Conservation (phyloP, 2,797 vertebrate genomes). For the Pampus argenteus region DNA sequence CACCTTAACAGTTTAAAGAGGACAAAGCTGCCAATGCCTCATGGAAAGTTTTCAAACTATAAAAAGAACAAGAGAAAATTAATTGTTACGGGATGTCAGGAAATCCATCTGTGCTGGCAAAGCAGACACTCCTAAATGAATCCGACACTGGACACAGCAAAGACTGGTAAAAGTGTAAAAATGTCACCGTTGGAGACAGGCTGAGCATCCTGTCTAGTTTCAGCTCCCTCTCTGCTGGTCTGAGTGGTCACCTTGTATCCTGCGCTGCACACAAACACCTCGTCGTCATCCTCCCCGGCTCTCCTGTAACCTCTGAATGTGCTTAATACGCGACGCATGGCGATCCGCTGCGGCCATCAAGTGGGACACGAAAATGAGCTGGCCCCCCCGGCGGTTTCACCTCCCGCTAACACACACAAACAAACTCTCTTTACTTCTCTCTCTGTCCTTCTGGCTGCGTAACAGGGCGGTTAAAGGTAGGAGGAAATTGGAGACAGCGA, state of each 20-base stretch:
- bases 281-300: constrained; percentile 74
- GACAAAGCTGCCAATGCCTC: constrained; percentile 12
- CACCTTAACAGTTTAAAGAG: constrained; percentile 17
- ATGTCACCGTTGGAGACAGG: background rate
- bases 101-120: constrained; percentile 35
- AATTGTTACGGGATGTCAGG: constrained; percentile 10
- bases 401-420: background rate
- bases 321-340: constrained; percentile 64
- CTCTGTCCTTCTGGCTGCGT: background rate
- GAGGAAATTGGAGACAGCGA: constrained; percentile 40
- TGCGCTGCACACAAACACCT: constrained; percentile 72
- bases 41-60: constrained; percentile 22
- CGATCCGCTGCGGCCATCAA: constrained; percentile 1
- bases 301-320: constrained; percentile 72
- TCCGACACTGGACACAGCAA: background rate
- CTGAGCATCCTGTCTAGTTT: background rate
- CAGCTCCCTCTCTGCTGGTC: background rate
- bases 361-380: background rate
- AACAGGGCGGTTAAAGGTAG: background rate
- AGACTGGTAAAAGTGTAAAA: background rate
- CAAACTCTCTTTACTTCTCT: background rate
- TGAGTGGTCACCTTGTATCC: constrained; percentile 70
- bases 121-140: background rate
- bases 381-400: constrained; percentile 15
- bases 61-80: constrained; percentile 15